phyloP scores from a whole-genome alignment of 2,888 invertebrate species.

The Scaeva pyrastri region DNA sequence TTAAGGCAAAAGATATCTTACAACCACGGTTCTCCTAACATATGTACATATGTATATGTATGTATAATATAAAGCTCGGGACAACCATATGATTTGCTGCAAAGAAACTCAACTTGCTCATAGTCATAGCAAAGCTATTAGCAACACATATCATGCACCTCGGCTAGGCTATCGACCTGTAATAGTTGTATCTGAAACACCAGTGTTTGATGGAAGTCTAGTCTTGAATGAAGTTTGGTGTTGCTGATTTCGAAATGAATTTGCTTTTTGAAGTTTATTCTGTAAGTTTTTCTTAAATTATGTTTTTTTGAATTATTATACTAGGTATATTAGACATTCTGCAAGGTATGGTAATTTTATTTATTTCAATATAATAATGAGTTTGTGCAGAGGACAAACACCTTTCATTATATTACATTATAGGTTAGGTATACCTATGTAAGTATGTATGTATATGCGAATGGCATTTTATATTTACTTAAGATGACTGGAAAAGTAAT shows the following conservation, averaged over 20 bases:
- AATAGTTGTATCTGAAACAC: constrained; percentile 14
- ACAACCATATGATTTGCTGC: constrained; percentile 11
- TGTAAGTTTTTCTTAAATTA: not conserved
- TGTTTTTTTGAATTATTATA: not conserved
- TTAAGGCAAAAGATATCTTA: constrained; percentile 45
- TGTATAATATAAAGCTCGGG: constrained; percentile 31
- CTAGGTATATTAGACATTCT: not conserved
- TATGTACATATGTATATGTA: no score
- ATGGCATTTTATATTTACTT: no score
- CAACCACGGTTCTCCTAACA: constrained; percentile 23
- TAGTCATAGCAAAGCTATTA: not conserved
- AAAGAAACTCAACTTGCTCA: constrained; percentile 8
- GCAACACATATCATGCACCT: constrained; percentile 5
- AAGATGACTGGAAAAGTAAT: no score
- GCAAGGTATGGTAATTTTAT: not conserved
- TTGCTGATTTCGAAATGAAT: constrained; percentile 8
- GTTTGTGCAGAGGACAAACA: not conserved
- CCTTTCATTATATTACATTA: not conserved
- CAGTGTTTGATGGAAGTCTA: constrained; percentile 17
- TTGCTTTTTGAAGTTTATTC: not conserved
- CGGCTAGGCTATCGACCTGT: constrained; percentile 17
- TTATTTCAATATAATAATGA: not conserved
- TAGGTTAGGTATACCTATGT: no score
- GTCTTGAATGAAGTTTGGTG: not conserved
- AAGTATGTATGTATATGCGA: no score